Base-by-base conservation (phyloP, 2,113 vertebrate species). In the Monarcha castaneiventris region DNA sequence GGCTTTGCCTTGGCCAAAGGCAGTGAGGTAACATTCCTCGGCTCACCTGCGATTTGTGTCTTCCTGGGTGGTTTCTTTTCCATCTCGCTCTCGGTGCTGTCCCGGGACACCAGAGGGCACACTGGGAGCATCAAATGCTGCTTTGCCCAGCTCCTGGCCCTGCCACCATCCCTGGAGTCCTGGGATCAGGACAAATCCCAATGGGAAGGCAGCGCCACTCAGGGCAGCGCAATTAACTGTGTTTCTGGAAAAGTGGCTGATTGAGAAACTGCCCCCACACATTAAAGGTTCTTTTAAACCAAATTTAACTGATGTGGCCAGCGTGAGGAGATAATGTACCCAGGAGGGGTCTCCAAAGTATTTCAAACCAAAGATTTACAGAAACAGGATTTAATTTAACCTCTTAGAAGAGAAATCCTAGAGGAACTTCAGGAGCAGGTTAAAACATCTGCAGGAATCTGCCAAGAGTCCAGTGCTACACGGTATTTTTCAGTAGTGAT, bases 1-100 rank as follows among this genome's bases (percentile, higher is more conserved):
- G 99, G 99, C 81, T 99, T 98, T 43, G 99, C 99, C 82, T 93
- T 99, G 90, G 99, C 99, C 92, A 98, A 97, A 13, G 99, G 98
- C 94, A 99, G 99, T 12, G 98, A 99, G 99, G 99, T 99, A 97
- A 95, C 79, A n/a, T 48, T 46, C 46, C 71, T 41, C 5, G 23
- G 68, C 66, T 91, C 51, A 25, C 84, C 84, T n/a, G 79, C 17
- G 16, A 1, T 33, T 46, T 46, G 23, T 9, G 13, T 43, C 49
- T 37, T 13, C 71, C 69, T 6, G 62, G 39, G 16, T 46, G 84
- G 32, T 46, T 61, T n/a, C 58, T 49, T 76, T 9, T 30, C 71
- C 72, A 4, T 2, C 61, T 25, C 3, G 18, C 52, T 48, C 77
- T 13, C 6, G 4, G 4, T 2, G 77, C 93, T 84, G 43, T 79